Evolutionary conservation across 2,113 vertebrate species (phyloP).

Genomic region (Scalopus aquaticus): DNA sequence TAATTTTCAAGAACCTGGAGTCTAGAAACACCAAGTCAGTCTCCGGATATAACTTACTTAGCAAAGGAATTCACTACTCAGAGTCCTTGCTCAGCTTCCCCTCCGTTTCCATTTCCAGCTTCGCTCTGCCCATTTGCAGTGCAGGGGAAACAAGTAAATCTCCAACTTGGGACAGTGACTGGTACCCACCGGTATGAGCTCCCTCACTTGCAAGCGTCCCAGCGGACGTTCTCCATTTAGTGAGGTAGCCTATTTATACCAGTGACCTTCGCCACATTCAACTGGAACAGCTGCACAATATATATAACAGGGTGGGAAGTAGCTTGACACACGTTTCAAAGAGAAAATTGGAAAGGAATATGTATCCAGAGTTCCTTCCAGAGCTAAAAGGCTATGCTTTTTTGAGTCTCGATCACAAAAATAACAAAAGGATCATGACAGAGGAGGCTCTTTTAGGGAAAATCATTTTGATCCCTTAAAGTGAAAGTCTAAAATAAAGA

Average conservation of each 20-base stretch:
- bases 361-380: neutral
- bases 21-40: conserved; percentile 10
- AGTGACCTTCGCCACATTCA: conserved; percentile 60
- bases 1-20: neutral
- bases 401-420: conserved; percentile 62
- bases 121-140: neutral
- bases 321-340: conserved; percentile 69
- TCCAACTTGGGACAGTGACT: neutral
- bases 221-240: neutral
- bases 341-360: conserved; percentile 47
- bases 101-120: neutral
- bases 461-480: conserved; percentile 7
- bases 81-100: neutral
- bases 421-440: conserved; percentile 1
- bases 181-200: neutral
- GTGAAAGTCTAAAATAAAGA: conserved; percentile 34
- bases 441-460: neutral
- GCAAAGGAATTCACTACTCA: conserved; percentile 22
- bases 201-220: conserved; percentile 18
- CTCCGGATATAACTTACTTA: neutral
- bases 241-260: conserved; percentile 68
- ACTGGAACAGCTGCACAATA: conserved; percentile 71
- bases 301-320: conserved; percentile 70
- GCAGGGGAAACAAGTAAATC: neutral
- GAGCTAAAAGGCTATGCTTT: neutral